Percentiles rank a stretch among this genome's conserved stretches.
phyloP scores from a whole-genome alignment of 2,797 vertebrate genomes.

The Esox lucius region DNA sequence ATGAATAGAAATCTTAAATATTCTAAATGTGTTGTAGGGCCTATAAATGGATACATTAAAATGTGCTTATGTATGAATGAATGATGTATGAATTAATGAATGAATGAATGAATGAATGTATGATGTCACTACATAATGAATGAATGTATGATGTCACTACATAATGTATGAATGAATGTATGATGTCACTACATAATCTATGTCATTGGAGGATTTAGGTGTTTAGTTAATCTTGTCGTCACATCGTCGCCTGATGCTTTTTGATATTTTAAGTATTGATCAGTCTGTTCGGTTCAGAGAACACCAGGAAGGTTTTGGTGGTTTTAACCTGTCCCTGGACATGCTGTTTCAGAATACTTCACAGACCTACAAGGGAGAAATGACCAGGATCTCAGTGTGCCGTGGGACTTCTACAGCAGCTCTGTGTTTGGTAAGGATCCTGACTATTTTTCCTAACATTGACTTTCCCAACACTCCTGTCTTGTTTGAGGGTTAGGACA shows the following conservation, averaged over 20 bases:
- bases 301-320: not conserved
- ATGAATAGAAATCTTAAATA: too few relatives aligned
- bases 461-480: not conserved
- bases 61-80: too few relatives aligned
- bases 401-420: slow-evolving; percentile 98
- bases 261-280: not conserved
- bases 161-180: too few relatives aligned
- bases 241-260: not conserved
- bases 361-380: slow-evolving; percentile 87
- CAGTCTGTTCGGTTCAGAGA: not conserved
- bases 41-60: too few relatives aligned
- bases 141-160: not conserved
- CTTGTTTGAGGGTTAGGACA: too few relatives aligned
- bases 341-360: slow-evolving; percentile 83
- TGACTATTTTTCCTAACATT: not conserved
- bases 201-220: not conserved
- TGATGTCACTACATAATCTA: not conserved
- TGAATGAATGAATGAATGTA: too few relatives aligned
- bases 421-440: slow-evolving; percentile 86
- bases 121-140: not conserved
- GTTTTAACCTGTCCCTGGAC: slow-evolving; percentile 4
- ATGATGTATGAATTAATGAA: too few relatives aligned
- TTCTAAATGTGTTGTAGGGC: too few relatives aligned
- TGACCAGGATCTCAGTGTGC: slow-evolving; percentile 82
- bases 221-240: too few relatives aligned